A percentile compares a stretch with the other conserved stretches of the same genome.
Evolutionary conservation across 2,113 vertebrate species (phyloP).

Genomic region (Aphyosemion australe): DNA sequence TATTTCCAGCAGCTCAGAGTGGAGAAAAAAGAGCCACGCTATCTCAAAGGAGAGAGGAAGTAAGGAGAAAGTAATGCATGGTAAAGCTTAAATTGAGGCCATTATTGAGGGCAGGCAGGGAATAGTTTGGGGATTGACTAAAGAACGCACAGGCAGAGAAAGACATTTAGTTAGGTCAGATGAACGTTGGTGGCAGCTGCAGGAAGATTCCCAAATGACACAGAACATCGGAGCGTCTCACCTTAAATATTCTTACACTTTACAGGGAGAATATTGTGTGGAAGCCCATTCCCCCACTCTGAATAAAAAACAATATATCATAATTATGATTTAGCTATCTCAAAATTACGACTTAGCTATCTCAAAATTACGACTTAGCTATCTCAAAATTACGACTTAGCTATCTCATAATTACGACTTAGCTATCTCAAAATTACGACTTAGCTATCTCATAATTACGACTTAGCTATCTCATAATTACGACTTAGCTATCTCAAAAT

Average conservation of each 20-base stretch:
- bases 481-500: too few species aligned
- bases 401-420: too few species aligned
- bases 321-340: too few species aligned
- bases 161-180: conserved; percentile 60
- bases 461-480: too few species aligned
- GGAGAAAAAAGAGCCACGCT: conserved; percentile 41
- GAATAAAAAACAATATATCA: too few species aligned
- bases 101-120: conserved; percentile 72
- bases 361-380: too few species aligned
- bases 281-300: too few species aligned
- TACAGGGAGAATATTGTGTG: background rate
- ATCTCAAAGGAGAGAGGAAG: conserved; percentile 64
- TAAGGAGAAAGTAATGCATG: conserved; percentile 60
- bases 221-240: conserved; percentile 19
- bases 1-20: conserved; percentile 63
- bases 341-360: too few species aligned
- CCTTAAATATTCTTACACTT: conserved; percentile 8
- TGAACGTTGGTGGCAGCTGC: conserved; percentile 35
- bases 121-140: conserved; percentile 56
- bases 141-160: conserved; percentile 37
- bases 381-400: too few species aligned
- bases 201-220: conserved; percentile 34
- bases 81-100: conserved; percentile 72
- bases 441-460: too few species aligned
- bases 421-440: too few species aligned